Base-by-base conservation (phyloP, 2,888 invertebrate genomes). In the Epsilonema sp. region DNA sequence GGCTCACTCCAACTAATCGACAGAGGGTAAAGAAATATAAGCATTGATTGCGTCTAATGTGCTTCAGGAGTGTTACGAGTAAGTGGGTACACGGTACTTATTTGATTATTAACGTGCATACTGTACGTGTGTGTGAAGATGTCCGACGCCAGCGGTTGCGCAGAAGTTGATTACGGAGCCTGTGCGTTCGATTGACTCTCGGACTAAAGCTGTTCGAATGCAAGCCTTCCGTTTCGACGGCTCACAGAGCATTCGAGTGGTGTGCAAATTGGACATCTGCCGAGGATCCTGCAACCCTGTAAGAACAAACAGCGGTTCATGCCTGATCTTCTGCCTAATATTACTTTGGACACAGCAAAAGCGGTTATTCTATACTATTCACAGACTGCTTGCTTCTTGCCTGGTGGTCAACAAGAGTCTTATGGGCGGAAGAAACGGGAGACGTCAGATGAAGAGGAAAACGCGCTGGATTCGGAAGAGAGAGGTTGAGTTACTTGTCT, bases 151-250 rank as follows among this genome's bases (percentile, higher is more conserved):
- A 5, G 62, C 62, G 24, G 62, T 62, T 26, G 55, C 62, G 31
- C 57, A 58, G 47, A 62, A 62, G 50, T 50, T 62, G 25, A 62
- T 63, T 38, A 25, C 39, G 16, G 45, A 26, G 39, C 39, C 37
- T 3, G 26, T 46, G 2, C 4, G 20, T n/a, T n/a, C 13, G 21
- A 22, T 41, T 3, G 26, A 39, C 49, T 26, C 36, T 26, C 39
- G 37, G n/a, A 20, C 26, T 2, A 57, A 57, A 50, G 48, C 57
- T 36, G 52, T 51, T 2, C 51, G 57, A 37, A 37, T 58, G 26
- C 54, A 57, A 51, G 63, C 63, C 1, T 63, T 63, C 58, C 58
- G 63, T 39, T 63, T 63, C 54, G 63, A 63, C 50, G 54, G 54
- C 20, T 56, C 59, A 5, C 49, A 58, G 16, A 55, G 57, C 24